A percentile compares a stretch with the other conserved stretches of the same genome.
Conservation (phyloP, 2,888 invertebrate genomes). For the Sipunculus nudus region DNA sequence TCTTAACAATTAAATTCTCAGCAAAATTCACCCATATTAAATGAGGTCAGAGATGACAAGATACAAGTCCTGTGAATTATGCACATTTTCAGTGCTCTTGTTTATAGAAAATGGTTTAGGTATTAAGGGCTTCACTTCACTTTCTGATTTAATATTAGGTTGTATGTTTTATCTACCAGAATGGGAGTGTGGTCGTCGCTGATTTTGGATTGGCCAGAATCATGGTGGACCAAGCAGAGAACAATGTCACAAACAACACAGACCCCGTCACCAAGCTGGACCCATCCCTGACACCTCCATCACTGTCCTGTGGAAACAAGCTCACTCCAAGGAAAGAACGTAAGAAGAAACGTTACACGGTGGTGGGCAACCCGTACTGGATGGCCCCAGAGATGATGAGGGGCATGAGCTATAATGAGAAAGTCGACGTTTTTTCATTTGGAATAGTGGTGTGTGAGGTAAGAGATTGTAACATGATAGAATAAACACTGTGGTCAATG, state of each 20-base stretch:
- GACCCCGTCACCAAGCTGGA: background rate
- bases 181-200: constrained; percentile 91
- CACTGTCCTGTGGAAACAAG: background rate
- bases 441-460: constrained; percentile 95
- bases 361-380: constrained; percentile 97
- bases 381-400: constrained; percentile 99
- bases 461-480: constrained; percentile 30
- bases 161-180: constrained; percentile 69
- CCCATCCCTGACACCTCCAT: background rate
- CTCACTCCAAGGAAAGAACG: constrained; percentile 60
- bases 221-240: constrained; percentile 45
- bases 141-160: background rate
- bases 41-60: too few species aligned
- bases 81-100: too few species aligned
- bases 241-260: background rate
- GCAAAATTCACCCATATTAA: too few species aligned
- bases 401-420: constrained; percentile 93
- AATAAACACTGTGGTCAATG: too few species aligned
- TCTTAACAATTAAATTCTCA: too few species aligned
- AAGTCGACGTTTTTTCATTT: constrained; percentile 95
- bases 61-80: too few species aligned
- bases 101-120: too few species aligned
- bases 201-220: constrained; percentile 91
- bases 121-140: too few species aligned
- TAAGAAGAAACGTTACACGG: constrained; percentile 88